Evolutionary conservation across 35 echinoderm and acorn worm genomes (phyloP).

Genomic region (Eucidaris tribuloides): DNA sequence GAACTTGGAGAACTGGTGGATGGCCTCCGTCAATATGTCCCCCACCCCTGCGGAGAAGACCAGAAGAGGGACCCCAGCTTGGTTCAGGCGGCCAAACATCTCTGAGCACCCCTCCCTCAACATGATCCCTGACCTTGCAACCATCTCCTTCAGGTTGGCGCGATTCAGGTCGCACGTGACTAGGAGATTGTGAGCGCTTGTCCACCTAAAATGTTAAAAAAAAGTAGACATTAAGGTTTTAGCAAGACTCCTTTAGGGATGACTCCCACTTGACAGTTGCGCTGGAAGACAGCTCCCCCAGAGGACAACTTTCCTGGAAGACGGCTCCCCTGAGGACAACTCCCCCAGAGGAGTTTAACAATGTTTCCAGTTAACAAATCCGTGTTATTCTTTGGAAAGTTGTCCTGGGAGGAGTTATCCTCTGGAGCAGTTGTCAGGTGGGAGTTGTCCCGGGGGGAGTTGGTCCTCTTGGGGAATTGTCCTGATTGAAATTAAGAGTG

Average conservation of each 20-base stretch:
- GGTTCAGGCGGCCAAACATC: constrained; percentile 46
- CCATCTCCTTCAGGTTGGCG: constrained; percentile 32
- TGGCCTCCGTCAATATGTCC: constrained; percentile 77
- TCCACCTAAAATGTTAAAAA: constrained; percentile 43
- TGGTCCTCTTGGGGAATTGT: no score
- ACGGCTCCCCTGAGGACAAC: not conserved
- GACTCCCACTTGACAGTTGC: not conserved
- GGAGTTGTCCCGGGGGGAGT: no score
- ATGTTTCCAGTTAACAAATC: not conserved
- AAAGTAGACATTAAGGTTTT: not conserved
- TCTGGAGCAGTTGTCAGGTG: no score
- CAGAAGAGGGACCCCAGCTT: constrained; percentile 61
- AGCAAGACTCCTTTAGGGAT: no score
- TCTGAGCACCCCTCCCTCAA: constrained; percentile 62
- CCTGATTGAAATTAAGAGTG: no score
- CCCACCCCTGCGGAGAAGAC: constrained; percentile 91
- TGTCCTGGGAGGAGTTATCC: no score
- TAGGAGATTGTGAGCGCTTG: constrained; percentile 28
- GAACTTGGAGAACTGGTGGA: constrained; percentile 39
- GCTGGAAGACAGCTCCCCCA: not conserved
- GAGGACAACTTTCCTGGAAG: not conserved
- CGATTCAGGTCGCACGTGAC: constrained; percentile 21
- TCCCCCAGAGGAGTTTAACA: not conserved
- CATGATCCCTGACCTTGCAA: constrained; percentile 20
- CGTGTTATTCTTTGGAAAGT: no score